A percentile compares a stretch with the other conserved stretches of the same genome.
Evolutionary conservation across 2,113 vertebrate genomes (phyloP).

Genomic region (Tamias sibiricus): DNA sequence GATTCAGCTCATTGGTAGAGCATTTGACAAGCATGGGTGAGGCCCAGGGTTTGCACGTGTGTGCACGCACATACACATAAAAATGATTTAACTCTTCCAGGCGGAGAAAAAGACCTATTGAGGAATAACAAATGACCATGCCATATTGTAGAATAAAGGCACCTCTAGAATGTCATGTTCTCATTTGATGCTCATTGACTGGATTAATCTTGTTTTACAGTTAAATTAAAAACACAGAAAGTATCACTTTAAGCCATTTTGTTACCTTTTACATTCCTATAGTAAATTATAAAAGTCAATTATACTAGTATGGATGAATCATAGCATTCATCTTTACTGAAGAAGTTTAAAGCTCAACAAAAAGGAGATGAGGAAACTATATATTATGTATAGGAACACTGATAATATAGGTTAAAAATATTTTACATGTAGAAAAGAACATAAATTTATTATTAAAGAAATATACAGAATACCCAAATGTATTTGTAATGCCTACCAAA

Average conservation of each 20-base stretch:
- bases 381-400: conserved; percentile 71
- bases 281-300: conserved; percentile 57
- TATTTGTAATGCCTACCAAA: conserved; percentile 72
- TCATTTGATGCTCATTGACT: conserved; percentile 53
- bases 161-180: not conserved
- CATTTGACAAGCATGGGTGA: no score
- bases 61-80: not conserved
- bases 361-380: conserved; percentile 6
- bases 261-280: conserved; percentile 53
- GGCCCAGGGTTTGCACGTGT: no score
- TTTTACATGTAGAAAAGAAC: conserved; percentile 70
- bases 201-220: conserved; percentile 37
- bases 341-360: conserved; percentile 59
- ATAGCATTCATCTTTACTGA: conserved; percentile 51
- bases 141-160: conserved; percentile 18
- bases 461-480: conserved; percentile 80
- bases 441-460: conserved; percentile 81
- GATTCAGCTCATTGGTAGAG: no score
- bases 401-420: conserved; percentile 70
- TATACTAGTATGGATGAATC: conserved; percentile 55
- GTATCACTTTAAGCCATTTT: conserved; percentile 59
- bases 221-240: conserved; percentile 62
- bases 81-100: conserved; percentile 14
- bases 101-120: not conserved
- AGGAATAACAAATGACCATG: not conserved